Conservation (phyloP, 1,140 invertebrate species). For the Agrypnia vestita region DNA sequence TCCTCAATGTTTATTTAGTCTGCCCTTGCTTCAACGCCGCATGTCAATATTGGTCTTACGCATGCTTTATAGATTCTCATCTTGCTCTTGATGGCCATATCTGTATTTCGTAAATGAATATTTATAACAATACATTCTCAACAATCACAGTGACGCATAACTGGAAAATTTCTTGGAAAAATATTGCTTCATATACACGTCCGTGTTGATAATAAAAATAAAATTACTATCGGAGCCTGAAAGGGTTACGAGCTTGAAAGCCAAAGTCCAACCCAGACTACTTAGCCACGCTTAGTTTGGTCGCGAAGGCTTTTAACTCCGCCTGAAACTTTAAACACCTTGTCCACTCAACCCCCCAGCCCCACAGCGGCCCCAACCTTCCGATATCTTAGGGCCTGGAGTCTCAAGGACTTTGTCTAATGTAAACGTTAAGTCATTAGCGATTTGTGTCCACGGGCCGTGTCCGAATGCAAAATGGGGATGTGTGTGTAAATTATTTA, state of each 20-base stretch:
- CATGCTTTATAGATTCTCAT: too few species aligned
- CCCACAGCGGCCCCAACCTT: not conserved
- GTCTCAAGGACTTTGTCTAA: slow-evolving; percentile 48
- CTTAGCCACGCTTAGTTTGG: slow-evolving; percentile 61
- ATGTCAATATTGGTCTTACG: too few species aligned
- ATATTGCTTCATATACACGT: too few species aligned
- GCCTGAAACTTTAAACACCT: slow-evolving; percentile 59
- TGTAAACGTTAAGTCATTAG: slow-evolving; percentile 45
- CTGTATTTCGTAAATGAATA: too few species aligned
- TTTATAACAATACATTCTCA: too few species aligned
- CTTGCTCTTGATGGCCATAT: too few species aligned
- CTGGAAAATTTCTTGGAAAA: too few species aligned
- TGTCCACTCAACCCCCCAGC: slow-evolving; percentile 44
- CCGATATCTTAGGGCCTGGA: slow-evolving; percentile 30
- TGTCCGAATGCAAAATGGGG: slow-evolving; percentile 38
- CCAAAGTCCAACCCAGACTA: slow-evolving; percentile 39
- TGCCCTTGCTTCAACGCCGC: too few species aligned
- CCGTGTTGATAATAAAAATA: too few species aligned
- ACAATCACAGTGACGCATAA: too few species aligned
- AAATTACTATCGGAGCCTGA: not conserved
- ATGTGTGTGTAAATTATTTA: slow-evolving; percentile 33
- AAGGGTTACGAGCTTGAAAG: slow-evolving; percentile 19
- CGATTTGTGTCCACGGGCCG: slow-evolving; percentile 23
- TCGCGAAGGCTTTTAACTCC: slow-evolving; percentile 59
- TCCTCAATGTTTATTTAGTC: too few species aligned